Evolutionary conservation across 2,888 invertebrate species (phyloP).

Genomic region (Thereva nobilitata): DNA sequence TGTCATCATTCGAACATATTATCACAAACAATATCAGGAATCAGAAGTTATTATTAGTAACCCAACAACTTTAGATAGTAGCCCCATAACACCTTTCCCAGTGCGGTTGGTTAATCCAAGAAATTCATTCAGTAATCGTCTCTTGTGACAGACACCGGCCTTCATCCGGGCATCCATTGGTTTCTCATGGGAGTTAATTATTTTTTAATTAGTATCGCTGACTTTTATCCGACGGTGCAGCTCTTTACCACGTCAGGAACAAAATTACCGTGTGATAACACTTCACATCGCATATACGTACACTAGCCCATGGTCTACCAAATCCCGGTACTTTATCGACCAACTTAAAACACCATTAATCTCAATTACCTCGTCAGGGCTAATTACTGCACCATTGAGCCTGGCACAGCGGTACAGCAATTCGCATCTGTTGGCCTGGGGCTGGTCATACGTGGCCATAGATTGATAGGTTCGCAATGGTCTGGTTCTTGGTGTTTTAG

Average conservation of each 20-base stretch:
- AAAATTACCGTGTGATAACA: constrained; percentile 25
- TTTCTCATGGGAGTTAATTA: constrained; percentile 13
- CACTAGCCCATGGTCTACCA: constrained; percentile 20
- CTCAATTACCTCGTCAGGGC: constrained; percentile 35
- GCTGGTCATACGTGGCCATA: no score
- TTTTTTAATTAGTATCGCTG: constrained; percentile 18
- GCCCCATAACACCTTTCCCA: no score
- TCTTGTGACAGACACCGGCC: no score
- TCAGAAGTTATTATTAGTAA: no score
- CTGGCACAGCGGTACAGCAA: background rate
- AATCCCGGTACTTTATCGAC: constrained; percentile 27
- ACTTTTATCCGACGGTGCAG: background rate
- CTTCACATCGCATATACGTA: constrained; percentile 26
- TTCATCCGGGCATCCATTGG: background rate
- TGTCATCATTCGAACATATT: no score
- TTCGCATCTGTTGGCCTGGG: constrained; percentile 4
- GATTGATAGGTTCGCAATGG: no score
- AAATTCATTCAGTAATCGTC: no score
- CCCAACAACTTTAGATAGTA: no score
- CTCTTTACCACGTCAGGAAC: constrained; percentile 14
- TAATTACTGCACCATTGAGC: constrained; percentile 29
- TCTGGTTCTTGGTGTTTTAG: no score
- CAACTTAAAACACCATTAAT: constrained; percentile 32
- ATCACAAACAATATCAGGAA: no score
- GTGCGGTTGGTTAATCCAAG: no score